Evolutionary conservation across 2,888 invertebrate species (phyloP), one percentile per base, ranked within the genome.

Genomic region (Agonopterix arenella): DNA sequence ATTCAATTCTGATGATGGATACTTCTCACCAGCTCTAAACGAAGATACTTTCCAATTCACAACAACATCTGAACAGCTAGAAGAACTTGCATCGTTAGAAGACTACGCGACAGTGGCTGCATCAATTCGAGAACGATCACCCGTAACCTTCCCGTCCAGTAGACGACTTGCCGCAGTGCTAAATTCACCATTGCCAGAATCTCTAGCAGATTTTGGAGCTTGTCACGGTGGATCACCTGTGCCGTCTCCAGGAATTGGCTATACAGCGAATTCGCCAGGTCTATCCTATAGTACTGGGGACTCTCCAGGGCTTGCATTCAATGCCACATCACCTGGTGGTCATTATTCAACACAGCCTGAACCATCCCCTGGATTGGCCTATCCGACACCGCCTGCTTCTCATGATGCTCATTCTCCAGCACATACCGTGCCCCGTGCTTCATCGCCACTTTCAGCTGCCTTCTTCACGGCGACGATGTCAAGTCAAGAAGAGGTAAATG

Each of bases 341-440:
- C 82, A 77, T 56, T 86, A 85, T 60, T 84, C 85, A 11, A 79
- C 79, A 43, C 86, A 85, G 48, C 74, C 86, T 2, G 79, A 82
- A 50, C 76, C 83, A 52, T 94, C 94, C n/a, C 94, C 94, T 1
- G 93, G 94, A 40, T 90, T 96, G 42, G 77, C 95, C 16, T 96
- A 96, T 71, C 96, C 96, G 2, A 96, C 96, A 8, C 96, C 96
- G 16, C 96, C 96, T 4, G 96, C 96, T 1, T 96, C 96, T 61
- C 96, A 96, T 63, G 96, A 96, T 82, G 95, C 95, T 16, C 92
- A 93, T 53, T 92, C 93, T 56, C 94, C 93, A 54, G 81, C 83
- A 8, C 84, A 86, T 51, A 77, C 84, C 7, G 92, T 92, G 2
- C 93, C 94, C 10, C 93, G 95, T 53, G 93, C 94, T 0, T 95